Conservation (phyloP, 2,888 invertebrate species). For the Marronus borbonicus region DNA sequence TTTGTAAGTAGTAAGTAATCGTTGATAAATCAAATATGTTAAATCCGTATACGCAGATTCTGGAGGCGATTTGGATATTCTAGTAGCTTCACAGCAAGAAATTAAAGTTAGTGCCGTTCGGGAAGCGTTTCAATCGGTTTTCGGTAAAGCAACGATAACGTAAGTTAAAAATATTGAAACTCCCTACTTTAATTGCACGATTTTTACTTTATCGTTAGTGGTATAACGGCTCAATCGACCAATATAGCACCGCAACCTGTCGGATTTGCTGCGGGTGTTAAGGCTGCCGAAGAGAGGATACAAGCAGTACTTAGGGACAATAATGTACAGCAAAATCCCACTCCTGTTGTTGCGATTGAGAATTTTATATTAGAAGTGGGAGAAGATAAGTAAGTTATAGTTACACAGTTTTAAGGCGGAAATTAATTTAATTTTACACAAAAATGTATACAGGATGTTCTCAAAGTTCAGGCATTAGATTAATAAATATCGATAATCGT, state of each 20-base stretch:
- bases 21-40: background rate
- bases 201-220: slow-evolving; percentile 68
- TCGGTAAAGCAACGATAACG: slow-evolving; percentile 86
- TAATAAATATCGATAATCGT: no score
- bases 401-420: no score
- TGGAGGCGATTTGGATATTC: slow-evolving; percentile 83
- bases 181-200: no score
- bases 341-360: slow-evolving; percentile 83
- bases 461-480: no score
- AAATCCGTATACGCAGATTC: slow-evolving; percentile 81
- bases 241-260: slow-evolving; percentile 84
- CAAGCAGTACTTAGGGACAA: slow-evolving; percentile 75
- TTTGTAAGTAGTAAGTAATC: slow-evolving; percentile 76
- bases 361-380: slow-evolving; percentile 82
- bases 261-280: slow-evolving; percentile 83
- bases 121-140: slow-evolving; percentile 85
- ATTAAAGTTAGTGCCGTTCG: slow-evolving; percentile 82
- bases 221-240: slow-evolving; percentile 75
- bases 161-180: slow-evolving; percentile 67
- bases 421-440: no score
- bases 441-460: no score
- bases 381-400: slow-evolving; percentile 72
- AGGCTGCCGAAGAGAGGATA: slow-evolving; percentile 83
- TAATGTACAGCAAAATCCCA: slow-evolving; percentile 73
- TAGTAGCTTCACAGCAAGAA: slow-evolving; percentile 85